These are phyloP conservation scores for Crypturellus undulatus DNA, from an alignment of 2,113 vertebrate genomes.

Conservation along the genomic window DNA sequence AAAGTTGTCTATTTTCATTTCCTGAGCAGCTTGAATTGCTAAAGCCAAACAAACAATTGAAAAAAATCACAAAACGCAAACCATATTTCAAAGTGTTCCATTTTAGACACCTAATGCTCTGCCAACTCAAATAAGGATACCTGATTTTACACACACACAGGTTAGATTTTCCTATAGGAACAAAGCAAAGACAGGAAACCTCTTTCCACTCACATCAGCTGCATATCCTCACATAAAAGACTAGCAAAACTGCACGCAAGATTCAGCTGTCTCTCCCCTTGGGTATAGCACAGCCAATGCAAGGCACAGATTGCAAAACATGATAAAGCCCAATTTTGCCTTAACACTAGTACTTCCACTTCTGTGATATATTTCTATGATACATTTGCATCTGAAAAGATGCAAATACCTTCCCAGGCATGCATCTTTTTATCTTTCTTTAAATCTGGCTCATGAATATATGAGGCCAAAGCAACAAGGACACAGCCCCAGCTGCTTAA, in stretches of 20 bases:
- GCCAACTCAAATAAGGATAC: neutral
- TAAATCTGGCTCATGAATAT: neutral
- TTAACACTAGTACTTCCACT: constrained; percentile 1
- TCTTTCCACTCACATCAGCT: neutral
- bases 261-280: neutral
- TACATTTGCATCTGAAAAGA: rapidly evolving
- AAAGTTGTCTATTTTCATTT: constrained; percentile 66
- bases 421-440: neutral
- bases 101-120: neutral
- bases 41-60: neutral
- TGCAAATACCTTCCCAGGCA: neutral
- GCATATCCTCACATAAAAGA: neutral
- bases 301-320: neutral
- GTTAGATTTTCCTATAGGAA: neutral
- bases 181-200: neutral
- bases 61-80: neutral
- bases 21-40: constrained; percentile 1
- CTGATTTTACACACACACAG: neutral
- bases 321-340: neutral
- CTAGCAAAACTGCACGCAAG: neutral
- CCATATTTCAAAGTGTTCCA: neutral
- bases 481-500: neutral
- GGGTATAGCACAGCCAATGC: neutral
- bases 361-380: neutral
- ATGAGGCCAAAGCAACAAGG: constrained; percentile 25